Percentiles rank a stretch among this genome's conserved stretches.
Conservation (phyloP, 2,888 invertebrate species). For the Ypsolopha scabrella region DNA sequence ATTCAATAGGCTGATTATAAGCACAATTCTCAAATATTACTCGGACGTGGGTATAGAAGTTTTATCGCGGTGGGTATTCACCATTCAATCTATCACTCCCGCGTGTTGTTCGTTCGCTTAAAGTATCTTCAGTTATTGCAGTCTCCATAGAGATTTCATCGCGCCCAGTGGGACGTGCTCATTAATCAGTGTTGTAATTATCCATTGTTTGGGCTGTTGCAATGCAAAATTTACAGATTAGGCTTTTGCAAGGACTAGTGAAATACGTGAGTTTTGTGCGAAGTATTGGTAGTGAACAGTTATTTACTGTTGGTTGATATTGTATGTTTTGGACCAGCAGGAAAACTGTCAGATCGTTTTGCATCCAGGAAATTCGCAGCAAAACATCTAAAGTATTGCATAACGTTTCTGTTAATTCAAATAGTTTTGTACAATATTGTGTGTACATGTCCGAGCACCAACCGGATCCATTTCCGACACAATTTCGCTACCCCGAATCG, state of each 20-base stretch:
- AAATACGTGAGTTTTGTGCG: not conserved
- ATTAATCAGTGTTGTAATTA: slow-evolving; percentile 5
- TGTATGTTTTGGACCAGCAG: no score
- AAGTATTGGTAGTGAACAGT: no score
- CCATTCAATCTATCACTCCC: not conserved
- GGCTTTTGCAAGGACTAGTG: not conserved
- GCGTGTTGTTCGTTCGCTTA: not conserved
- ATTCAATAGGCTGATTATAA: no score
- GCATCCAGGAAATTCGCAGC: no score
- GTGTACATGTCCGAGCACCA: no score
- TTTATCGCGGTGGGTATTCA: not conserved
- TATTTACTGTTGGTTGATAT: no score
- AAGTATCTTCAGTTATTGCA: not conserved
- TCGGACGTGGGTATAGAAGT: not conserved
- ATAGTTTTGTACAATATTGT: not conserved
- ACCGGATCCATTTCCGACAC: slow-evolving; percentile 21
- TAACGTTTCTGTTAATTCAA: not conserved
- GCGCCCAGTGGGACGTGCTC: slow-evolving; percentile 14
- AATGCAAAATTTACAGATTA: not conserved
- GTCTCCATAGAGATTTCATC: not conserved
- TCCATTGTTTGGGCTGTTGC: not conserved
- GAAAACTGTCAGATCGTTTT: no score
- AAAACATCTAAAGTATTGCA: no score
- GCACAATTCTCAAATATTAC: no score
- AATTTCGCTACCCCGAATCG: slow-evolving; percentile 22